A percentile compares a stretch with the other conserved stretches of the same genome.
Conservation (phyloP, 2,888 invertebrate species). For the Rhodophaea formosa region DNA sequence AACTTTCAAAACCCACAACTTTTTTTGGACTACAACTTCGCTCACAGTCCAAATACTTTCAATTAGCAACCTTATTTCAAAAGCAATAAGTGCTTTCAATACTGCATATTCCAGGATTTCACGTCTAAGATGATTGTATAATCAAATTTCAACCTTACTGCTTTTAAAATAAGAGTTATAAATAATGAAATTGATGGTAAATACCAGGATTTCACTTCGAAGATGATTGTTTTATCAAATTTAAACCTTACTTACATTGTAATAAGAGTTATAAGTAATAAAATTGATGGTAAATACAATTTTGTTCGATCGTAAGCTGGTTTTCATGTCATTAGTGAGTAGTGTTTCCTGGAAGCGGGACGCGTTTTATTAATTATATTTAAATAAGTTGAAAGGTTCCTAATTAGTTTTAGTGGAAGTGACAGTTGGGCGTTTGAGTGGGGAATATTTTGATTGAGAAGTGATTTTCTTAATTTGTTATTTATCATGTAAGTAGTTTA, state of each 20-base stretch:
- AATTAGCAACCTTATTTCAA: background rate
- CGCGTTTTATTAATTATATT: conserved; percentile 10
- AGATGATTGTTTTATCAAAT: background rate
- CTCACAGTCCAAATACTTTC: conserved; percentile 2
- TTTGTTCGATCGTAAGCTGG: conserved; percentile 3
- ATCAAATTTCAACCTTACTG: conserved; percentile 1
- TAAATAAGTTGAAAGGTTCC: background rate
- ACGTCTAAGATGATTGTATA: background rate
- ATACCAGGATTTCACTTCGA: too few species aligned
- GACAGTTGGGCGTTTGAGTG: background rate
- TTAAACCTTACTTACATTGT: background rate
- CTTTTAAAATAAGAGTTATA: background rate
- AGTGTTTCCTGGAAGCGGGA: conserved; percentile 1
- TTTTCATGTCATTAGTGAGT: conserved; percentile 12
- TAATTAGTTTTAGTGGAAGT: conserved; percentile 6
- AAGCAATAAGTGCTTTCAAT: background rate
- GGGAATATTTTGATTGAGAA: background rate
- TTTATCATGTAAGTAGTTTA: background rate
- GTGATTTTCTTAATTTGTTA: background rate
- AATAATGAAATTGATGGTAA: background rate
- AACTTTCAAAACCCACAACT: conserved; percentile 28
- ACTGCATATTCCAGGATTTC: background rate
- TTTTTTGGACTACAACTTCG: conserved; percentile 22
- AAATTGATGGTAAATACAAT: background rate
- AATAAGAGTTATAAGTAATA: background rate